Conservation (phyloP, 2,113 vertebrate species). For the cat (Felis catus) region F.catus_Fca126_mat1.0 CM031417.1:85041001-85041500, state of each 20-base stretch:
- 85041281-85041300: neutral
- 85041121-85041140: neutral
- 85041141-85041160: neutral
- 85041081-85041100: neutral
- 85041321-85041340: neutral
- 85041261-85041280: neutral
- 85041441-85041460: neutral
- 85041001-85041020: neutral
- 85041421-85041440: too few relatives aligned
- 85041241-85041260: neutral
- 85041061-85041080: neutral
- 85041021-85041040: neutral
- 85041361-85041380: neutral
- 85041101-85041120: neutral
- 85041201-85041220: neutral
- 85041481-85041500: neutral
- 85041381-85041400: neutral
- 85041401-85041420: neutral
- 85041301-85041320: neutral
- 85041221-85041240: neutral
- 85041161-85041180: neutral
- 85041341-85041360: neutral
- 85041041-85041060: slow-evolving; percentile 1
- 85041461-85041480: neutral
- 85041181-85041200: neutral